These are phyloP conservation scores for Gibbula magus DNA, from an alignment of 2,888 invertebrate genomes.

Conservation along the genomic window DNA sequence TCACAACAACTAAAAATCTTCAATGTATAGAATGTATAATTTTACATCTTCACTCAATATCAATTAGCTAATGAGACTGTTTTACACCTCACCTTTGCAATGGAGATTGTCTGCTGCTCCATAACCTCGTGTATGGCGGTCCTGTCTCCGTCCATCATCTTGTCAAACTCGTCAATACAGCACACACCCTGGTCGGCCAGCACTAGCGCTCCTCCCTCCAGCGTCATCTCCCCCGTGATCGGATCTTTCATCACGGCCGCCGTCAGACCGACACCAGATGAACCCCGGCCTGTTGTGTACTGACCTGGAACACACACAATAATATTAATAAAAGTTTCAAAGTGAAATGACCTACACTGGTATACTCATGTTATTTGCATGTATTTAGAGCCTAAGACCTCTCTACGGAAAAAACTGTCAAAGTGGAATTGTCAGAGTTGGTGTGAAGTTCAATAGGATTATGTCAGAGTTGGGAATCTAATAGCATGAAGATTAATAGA, in stretches of 20 bases:
- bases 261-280: slow-evolving; percentile 98
- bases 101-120: slow-evolving; percentile 99
- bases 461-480: no score
- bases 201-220: slow-evolving; percentile 92
- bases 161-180: slow-evolving; percentile 99
- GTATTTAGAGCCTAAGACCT: no score
- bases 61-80: no score
- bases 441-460: no score
- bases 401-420: no score
- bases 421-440: no score
- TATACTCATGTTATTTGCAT: no score
- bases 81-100: slow-evolving; percentile 86
- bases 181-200: slow-evolving; percentile 97
- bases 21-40: no score
- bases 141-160: slow-evolving; percentile 92
- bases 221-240: slow-evolving; percentile 96
- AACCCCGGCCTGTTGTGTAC: slow-evolving; percentile 96
- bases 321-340: background rate
- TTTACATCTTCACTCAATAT: no score
- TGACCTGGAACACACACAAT: slow-evolving; percentile 79
- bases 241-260: slow-evolving; percentile 99
- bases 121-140: slow-evolving; percentile 76
- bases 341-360: no score
- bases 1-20: no score
- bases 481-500: no score